Percentiles rank a stretch among this genome's conserved stretches.
Conservation (phyloP, 2,797 vertebrate genomes). For the Linurgus olivaceus region DNA sequence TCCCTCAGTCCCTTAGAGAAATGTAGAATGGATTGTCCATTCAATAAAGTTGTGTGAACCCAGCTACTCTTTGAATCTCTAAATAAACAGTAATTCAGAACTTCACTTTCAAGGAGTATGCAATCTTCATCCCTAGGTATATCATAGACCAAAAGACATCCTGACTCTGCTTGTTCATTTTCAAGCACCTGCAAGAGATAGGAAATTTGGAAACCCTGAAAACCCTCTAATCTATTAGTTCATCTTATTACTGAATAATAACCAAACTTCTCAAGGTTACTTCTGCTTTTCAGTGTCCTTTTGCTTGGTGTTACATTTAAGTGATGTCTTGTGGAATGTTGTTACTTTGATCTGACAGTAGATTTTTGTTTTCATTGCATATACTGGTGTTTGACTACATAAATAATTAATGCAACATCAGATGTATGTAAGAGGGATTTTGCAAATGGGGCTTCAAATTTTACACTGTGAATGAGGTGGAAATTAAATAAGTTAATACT, state of each 20-base stretch:
- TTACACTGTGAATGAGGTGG: slow-evolving; percentile 33
- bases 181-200: background rate
- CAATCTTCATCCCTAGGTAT: background rate
- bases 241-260: background rate
- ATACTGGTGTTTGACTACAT: slow-evolving; percentile 44
- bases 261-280: background rate
- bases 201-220: background rate
- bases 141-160: background rate
- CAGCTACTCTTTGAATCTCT: background rate
- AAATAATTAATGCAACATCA: background rate
- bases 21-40: background rate
- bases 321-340: slow-evolving; percentile 15
- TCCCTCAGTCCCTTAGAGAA: background rate
- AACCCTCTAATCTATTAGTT: background rate
- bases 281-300: slow-evolving; percentile 36
- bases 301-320: slow-evolving; percentile 7
- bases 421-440: background rate
- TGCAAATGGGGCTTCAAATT: slow-evolving; percentile 31
- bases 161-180: background rate
- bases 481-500: slow-evolving; percentile 2
- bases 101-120: background rate
- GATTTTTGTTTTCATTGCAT: slow-evolving; percentile 50
- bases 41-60: background rate
- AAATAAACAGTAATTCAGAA: background rate
- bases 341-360: slow-evolving; percentile 38